These are phyloP conservation scores for Cossypha polioptera DNA, from an alignment of 2,797 vertebrate species.

Conservation along the genomic window DNA sequence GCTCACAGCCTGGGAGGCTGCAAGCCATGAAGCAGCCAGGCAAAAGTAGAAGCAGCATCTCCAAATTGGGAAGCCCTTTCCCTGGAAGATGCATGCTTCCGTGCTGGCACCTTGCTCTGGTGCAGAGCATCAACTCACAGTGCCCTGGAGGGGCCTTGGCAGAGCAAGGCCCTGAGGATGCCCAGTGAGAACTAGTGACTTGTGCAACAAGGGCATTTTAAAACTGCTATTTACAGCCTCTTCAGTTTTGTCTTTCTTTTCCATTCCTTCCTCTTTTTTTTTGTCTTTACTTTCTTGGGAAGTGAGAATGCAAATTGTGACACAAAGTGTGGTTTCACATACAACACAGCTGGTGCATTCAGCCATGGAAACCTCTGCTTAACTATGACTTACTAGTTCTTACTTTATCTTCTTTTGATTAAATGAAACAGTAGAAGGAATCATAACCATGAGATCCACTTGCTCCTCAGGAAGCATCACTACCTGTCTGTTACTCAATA, in stretches of 20 bases:
- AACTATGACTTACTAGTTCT: background rate
- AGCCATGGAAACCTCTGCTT: background rate
- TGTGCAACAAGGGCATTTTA: background rate
- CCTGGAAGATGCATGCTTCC: background rate
- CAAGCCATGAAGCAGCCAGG: background rate
- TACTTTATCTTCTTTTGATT: background rate
- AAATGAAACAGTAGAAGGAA: background rate
- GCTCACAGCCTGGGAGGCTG: background rate
- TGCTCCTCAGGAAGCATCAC: background rate
- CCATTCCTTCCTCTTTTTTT: background rate
- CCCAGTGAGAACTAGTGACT: background rate
- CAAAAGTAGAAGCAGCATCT: background rate
- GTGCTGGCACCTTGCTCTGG: background rate
- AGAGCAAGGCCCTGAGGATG: background rate
- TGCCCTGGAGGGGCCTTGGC: background rate
- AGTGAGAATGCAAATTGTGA: background rate
- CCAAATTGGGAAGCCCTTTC: background rate
- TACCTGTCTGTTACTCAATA: background rate
- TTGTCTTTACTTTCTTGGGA: background rate
- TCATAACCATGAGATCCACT: background rate
- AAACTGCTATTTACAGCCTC: background rate
- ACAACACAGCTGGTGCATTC: background rate
- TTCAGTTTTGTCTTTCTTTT: background rate
- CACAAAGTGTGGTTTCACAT: background rate
- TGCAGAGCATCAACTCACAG: fast-evolving